Evolutionary conservation across 2,113 vertebrate species (phyloP), one percentile per base, ranked within the genome.

Genomic region (Aptenodytes patagonicus): DNA sequence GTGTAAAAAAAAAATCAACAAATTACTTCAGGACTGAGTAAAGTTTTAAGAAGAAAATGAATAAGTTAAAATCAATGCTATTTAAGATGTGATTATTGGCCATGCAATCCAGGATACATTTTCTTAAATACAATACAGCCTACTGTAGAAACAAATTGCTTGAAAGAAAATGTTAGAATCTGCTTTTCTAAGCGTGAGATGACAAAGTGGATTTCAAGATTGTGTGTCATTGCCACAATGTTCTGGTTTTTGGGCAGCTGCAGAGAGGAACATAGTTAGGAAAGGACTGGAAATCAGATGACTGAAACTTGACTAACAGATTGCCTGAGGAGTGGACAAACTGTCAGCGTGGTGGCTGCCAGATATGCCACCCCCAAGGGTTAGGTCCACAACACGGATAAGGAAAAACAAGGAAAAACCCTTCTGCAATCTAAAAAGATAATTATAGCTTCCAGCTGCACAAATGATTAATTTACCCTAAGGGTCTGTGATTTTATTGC

Each of bases 151-250:
- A 52, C 9, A 77, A 68, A 40, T 28, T 46, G 3, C 26, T 24
- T 82, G 31, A 62, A 70, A 82, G 11, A 36, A 55, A 57, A 44
- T 26, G 7, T 29, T 58, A 70, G 28, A 51, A 64, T 70, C 22
- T n/a, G 17, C 25, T 78, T 55, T 62, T 90, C n/a, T 55, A 57
- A 62, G 10, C 1, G 3, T 57, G 26, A 65, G 28, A 25, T 21
- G 29, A n/a, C 19, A 77, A 58, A 77, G 9, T 25, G 22, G 6
- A 38, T 70, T 71, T 77, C 38, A 58, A 65, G 72, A 31, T 28
- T 78, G 5, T n/a, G 11, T 28, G 16, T n/a, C 0, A 0, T 52
- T 71, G 36, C 17, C 28, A n/a, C 1, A 2, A 25, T 22, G 7
- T 72, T 60, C 60, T 78, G 29, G 7, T 12, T 69, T 82, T 76